Evolutionary conservation across 2,797 vertebrate genomes (phyloP), one percentile per base, ranked within the genome.

Genomic region (Phrynocephalus forsythii): DNA sequence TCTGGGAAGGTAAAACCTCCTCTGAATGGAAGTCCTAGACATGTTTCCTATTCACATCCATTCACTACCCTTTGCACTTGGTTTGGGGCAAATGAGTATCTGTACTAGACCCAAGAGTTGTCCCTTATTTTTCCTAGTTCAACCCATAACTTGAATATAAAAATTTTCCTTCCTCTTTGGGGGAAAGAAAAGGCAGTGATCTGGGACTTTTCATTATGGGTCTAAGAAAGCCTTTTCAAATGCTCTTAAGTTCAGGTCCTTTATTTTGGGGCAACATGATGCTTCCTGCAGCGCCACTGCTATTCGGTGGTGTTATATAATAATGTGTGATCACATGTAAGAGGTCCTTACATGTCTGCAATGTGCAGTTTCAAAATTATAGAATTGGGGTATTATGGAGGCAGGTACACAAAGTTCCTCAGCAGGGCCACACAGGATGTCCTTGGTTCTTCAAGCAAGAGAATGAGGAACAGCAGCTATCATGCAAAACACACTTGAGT

Each of bases 51-150:
- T 79, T 4, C 20, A 9, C 30, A 6, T 9, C 44, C 78, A 80
- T 24, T 16, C 18, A 48, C 63, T 30, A 11, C 8, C 44, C 18
- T 30, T 67, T 44, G 22, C 9, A 44, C 44, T 66, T 24, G 22
- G 7, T 66, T 77, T 78, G 50, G 30, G 66, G n/a, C 5, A 38
- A 78, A 78, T 84, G 69, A 69, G 60, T 69, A 72, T 33, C 50
- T 44, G 33, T 38, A 60, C 20, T 52, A n/a, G 22, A 8, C 16
- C 8, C 33, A 63, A 76, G 15, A 44, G 56, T 50, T 44, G 38
- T 85, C 28, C 44, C 60, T 75, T 87, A 20, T 48, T 56, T 82
- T 79, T n/a, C 33, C 28, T 75, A 75, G 60, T 50, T 66, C 69
- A 75, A 44, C 30, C 77, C 60, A 52, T 22, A 26, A 26, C 30